Percentiles rank a stretch among this genome's conserved stretches.
These are phyloP conservation scores for Tetanocera ferruginea DNA, from an alignment of 2,888 invertebrate species.

Conservation along the genomic window DNA sequence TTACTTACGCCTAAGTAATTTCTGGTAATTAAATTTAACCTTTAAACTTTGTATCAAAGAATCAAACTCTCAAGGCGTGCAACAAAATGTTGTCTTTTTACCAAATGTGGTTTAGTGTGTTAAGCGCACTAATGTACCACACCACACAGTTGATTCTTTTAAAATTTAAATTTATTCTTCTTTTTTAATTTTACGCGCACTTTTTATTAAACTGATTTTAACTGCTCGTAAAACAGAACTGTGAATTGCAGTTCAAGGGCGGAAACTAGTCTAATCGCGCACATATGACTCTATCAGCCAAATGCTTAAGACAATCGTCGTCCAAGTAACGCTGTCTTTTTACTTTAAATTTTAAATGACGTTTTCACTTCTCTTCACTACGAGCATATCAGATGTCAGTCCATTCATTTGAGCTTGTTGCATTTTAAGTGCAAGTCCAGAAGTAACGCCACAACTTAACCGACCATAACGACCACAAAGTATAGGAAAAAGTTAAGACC, in stretches of 20 bases:
- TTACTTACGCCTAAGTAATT: not conserved
- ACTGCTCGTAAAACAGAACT: not conserved
- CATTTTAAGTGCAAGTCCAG: constrained; percentile 17
- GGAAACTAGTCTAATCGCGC: not conserved
- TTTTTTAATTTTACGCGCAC: too few relatives aligned
- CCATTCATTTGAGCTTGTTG: not conserved
- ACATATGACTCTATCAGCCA: not conserved
- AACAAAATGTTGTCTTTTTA: not conserved
- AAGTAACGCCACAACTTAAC: constrained; percentile 24
- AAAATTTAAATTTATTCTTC: too few relatives aligned
- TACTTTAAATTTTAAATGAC: not conserved
- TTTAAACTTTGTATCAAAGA: constrained; percentile 4
- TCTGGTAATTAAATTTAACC: not conserved
- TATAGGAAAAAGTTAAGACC: constrained; percentile 1
- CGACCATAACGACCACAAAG: constrained; percentile 29
- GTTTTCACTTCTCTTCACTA: constrained; percentile 28
- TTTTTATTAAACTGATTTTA: not conserved
- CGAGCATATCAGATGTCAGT: constrained; percentile 14
- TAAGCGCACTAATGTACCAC: not conserved
- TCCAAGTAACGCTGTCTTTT: not conserved
- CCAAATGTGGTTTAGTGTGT: not conserved
- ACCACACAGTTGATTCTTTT: not conserved
- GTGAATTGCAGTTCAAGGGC: not conserved
- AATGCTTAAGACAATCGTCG: not conserved
- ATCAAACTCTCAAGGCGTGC: not conserved